Evolutionary conservation across 2,888 invertebrate genomes (phyloP).

Genomic region (Hymenopus coronatus): DNA sequence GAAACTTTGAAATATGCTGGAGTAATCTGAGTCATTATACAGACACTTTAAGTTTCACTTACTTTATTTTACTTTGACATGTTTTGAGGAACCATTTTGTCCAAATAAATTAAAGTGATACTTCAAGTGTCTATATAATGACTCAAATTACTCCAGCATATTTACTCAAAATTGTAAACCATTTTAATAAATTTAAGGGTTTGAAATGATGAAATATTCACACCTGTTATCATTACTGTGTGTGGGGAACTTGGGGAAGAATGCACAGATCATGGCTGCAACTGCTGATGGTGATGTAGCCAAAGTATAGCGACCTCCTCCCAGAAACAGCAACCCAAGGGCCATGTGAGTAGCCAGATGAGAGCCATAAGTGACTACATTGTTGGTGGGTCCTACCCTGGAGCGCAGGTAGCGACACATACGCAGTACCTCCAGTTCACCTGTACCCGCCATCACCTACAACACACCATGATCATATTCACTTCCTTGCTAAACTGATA

Average conservation of each 20-base stretch:
- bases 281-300: conserved; percentile 80
- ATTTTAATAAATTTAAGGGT: no score
- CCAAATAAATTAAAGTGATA: no score
- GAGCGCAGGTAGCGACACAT: conserved; percentile 81
- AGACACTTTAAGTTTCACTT: no score
- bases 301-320: conserved; percentile 85
- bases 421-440: conserved; percentile 77
- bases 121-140: no score
- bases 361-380: conserved; percentile 80
- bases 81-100: no score
- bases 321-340: conserved; percentile 87
- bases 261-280: conserved; percentile 86
- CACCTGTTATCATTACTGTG: conserved; percentile 95
- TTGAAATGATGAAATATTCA: background rate
- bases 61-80: no score
- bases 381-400: conserved; percentile 69
- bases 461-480: background rate
- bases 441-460: conserved; percentile 92
- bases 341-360: conserved; percentile 96
- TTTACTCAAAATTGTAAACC: no score
- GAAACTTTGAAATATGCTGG: no score
- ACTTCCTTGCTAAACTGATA: no score
- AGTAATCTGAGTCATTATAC: no score
- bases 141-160: no score
- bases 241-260: conserved; percentile 96